Evolutionary conservation across 2,888 invertebrate genomes (phyloP).

Genomic region (Idaea straminata): DNA sequence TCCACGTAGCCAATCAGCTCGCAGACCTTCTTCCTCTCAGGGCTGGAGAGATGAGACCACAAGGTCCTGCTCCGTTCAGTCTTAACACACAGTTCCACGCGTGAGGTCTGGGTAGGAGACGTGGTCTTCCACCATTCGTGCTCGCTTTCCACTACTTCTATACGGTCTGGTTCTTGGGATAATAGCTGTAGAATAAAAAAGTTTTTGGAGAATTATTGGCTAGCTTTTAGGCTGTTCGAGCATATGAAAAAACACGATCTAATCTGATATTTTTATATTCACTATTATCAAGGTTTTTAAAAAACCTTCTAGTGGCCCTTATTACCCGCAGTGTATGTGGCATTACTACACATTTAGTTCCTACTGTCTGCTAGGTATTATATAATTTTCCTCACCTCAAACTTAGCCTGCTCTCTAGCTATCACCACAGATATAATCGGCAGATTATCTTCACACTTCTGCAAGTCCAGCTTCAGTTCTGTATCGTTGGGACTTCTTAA

Average conservation of each 20-base stretch:
- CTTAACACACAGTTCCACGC: conserved; percentile 74
- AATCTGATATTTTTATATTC: too few species aligned
- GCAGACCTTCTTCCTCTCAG: conserved; percentile 81
- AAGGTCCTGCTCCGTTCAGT: conserved; percentile 75
- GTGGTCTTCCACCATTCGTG: conserved; percentile 71
- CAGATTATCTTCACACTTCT: conserved; percentile 87
- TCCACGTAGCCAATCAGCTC: conserved; percentile 83
- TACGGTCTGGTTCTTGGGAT: conserved; percentile 65
- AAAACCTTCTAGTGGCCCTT: too few species aligned
- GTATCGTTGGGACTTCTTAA: conserved; percentile 86
- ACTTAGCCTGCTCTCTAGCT: conserved; percentile 89
- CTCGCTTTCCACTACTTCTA: conserved; percentile 71
- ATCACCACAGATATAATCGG: conserved; percentile 87
- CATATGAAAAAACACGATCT: too few species aligned
- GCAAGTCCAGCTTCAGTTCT: conserved; percentile 85
- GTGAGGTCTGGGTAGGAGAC: conserved; percentile 44
- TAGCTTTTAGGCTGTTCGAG: not conserved
- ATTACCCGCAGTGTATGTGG: too few species aligned
- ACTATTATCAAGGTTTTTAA: too few species aligned
- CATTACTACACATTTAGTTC: too few species aligned
- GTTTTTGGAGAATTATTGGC: not conserved
- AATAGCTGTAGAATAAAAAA: conserved; percentile 45
- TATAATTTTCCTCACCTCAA: conserved; percentile 77
- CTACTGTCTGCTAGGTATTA: too few species aligned
- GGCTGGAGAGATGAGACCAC: conserved; percentile 82